These are phyloP conservation scores for Hydrochoerus hydrochaeris DNA, from an alignment of 2,113 vertebrate species.

Conservation along the genomic window DNA sequence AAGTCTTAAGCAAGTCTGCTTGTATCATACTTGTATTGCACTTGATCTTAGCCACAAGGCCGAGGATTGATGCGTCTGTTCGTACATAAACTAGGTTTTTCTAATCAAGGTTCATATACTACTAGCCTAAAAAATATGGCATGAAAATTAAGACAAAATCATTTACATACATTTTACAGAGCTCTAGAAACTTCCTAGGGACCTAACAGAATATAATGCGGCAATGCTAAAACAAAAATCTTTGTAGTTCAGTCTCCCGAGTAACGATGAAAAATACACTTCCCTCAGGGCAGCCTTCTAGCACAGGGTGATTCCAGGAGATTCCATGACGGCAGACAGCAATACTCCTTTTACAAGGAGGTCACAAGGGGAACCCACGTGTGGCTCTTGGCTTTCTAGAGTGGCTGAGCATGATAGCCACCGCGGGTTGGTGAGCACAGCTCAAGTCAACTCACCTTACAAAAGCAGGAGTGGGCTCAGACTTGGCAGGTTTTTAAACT, in stretches of 20 bases:
- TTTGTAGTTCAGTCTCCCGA: not conserved
- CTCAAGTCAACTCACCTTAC: constrained; percentile 74
- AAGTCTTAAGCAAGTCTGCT: not conserved
- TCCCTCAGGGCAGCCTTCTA: not conserved
- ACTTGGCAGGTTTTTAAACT: constrained; percentile 66
- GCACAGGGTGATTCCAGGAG: not conserved
- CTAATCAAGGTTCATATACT: not conserved
- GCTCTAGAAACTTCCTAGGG: not conserved
- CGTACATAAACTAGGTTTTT: constrained; percentile 6
- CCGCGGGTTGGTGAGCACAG: not conserved
- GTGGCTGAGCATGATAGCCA: not conserved
- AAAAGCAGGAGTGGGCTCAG: constrained; percentile 66
- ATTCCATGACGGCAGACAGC: constrained; percentile 2
- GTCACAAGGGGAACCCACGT: not conserved
- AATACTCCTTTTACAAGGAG: constrained; percentile 5
- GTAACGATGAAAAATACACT: constrained; percentile 45
- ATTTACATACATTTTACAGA: constrained; percentile 37
- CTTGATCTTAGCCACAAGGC: not conserved
- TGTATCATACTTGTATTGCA: not conserved
- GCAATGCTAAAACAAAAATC: not conserved
- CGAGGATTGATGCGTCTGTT: not conserved
- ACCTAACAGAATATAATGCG: not conserved
- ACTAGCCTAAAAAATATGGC: not conserved
- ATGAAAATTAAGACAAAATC: constrained; percentile 34
- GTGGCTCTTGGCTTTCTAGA: not conserved